These are phyloP conservation scores for Gymnocheta viridis DNA, from an alignment of 2,888 invertebrate species.

Conservation along the genomic window DNA sequence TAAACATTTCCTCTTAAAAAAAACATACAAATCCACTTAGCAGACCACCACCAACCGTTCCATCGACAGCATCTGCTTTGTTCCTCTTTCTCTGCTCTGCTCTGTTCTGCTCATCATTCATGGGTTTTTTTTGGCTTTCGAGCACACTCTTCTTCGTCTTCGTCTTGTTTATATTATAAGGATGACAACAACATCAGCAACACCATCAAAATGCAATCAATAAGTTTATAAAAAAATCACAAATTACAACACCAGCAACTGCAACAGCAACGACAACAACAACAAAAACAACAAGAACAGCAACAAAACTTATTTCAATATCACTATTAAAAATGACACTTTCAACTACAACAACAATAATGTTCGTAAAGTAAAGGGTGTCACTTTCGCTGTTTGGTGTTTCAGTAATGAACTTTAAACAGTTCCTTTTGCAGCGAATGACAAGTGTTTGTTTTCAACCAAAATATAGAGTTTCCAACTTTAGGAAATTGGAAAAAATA, in stretches of 20 bases:
- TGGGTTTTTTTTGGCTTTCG: too few species aligned
- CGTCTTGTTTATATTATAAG: background rate
- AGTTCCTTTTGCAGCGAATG: too few species aligned
- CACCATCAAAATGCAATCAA: slow-evolving; percentile 65
- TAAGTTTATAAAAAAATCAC: slow-evolving; percentile 30
- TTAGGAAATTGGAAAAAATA: too few species aligned
- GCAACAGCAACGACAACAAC: slow-evolving; percentile 44
- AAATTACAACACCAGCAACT: slow-evolving; percentile 32
- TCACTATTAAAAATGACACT: slow-evolving; percentile 62
- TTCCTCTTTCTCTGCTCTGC: background rate
- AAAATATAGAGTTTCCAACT: too few species aligned
- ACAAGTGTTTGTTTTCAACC: too few species aligned
- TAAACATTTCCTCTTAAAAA: slow-evolving; percentile 80
- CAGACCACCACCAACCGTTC: slow-evolving; percentile 71
- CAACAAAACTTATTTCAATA: slow-evolving; percentile 57
- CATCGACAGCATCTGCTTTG: slow-evolving; percentile 56
- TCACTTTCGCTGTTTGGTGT: too few species aligned
- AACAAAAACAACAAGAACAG: slow-evolving; percentile 55
- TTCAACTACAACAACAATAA: slow-evolving; percentile 36
- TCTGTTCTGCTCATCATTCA: too few species aligned
- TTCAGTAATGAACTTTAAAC: too few species aligned
- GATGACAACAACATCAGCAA: slow-evolving; percentile 36
- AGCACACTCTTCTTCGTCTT: background rate
- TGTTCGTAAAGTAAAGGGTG: background rate
- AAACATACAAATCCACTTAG: slow-evolving; percentile 81